Percentiles rank a stretch among this genome's conserved stretches.
phyloP scores from a whole-genome alignment of 2,797 vertebrate species.

The Eremophila alpestris region DNA sequence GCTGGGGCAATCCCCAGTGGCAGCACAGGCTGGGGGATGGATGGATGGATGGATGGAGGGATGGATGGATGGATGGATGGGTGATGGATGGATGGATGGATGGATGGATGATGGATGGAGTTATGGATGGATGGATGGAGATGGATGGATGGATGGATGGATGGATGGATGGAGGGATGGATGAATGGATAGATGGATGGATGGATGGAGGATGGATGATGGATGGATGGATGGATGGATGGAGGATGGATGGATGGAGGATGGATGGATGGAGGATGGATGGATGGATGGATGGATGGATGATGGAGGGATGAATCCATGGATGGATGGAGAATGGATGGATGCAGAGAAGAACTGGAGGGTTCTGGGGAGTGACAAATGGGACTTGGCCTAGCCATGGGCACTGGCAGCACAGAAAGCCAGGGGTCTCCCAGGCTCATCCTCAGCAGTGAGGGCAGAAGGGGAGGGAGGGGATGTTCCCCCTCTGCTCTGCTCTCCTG shows the following conservation, averaged over 20 bases:
- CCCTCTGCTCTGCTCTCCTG: not conserved
- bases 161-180: not conserved
- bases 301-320: too few species aligned
- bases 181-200: not conserved
- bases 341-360: not conserved
- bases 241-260: not conserved
- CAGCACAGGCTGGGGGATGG: not conserved
- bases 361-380: not conserved
- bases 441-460: not conserved
- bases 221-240: not conserved
- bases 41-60: not conserved
- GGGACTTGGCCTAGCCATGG: not conserved
- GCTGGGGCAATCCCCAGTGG: not conserved
- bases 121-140: too few species aligned
- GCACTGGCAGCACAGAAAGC: not conserved
- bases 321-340: not conserved
- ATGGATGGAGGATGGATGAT: too few species aligned
- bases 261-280: not conserved
- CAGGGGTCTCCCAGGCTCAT: not conserved
- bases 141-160: not conserved
- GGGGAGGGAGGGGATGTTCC: not conserved
- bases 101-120: too few species aligned
- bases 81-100: not conserved
- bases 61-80: not conserved
- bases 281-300: not conserved